Evolutionary conservation across 2,113 vertebrate species (phyloP).

Genomic region (Syngnathus floridae): DNA sequence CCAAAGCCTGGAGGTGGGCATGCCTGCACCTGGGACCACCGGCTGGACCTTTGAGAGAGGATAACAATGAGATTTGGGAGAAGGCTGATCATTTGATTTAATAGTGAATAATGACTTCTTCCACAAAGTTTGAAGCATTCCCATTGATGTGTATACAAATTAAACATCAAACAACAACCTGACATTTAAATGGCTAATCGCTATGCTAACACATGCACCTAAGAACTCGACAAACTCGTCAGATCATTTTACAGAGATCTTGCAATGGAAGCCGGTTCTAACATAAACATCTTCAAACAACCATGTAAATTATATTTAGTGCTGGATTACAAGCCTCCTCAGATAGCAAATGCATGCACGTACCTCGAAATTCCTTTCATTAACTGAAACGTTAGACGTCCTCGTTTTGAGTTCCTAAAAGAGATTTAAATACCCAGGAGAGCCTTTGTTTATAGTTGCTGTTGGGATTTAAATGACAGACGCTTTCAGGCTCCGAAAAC

Average conservation of each 20-base stretch:
- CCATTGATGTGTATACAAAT: too few species aligned
- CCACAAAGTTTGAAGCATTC: too few species aligned
- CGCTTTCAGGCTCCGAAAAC: constrained; percentile 14
- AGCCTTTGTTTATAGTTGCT: neutral
- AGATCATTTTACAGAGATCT: neutral
- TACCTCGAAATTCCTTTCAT: constrained; percentile 46
- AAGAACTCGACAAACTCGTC: neutral
- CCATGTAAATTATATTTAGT: constrained; percentile 2
- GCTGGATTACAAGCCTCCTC: constrained; percentile 36
- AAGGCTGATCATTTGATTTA: neutral
- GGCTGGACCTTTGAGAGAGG: neutral
- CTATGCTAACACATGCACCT: neutral
- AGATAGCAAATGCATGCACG: constrained; percentile 28
- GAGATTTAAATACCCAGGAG: neutral
- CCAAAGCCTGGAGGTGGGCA: constrained; percentile 85
- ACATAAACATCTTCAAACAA: constrained; percentile 4
- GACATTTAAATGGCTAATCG: neutral
- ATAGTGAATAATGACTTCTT: neutral
- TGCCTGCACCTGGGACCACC: constrained; percentile 52
- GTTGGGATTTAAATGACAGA: constrained; percentile 14
- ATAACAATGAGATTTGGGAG: neutral
- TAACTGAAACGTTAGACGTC: constrained; percentile 5
- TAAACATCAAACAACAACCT: neutral
- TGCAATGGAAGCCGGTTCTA: neutral
- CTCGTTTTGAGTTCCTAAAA: constrained; percentile 8